Conservation (phyloP, 2,797 vertebrate genomes). For the Hydrocynus forskahlii region DNA sequence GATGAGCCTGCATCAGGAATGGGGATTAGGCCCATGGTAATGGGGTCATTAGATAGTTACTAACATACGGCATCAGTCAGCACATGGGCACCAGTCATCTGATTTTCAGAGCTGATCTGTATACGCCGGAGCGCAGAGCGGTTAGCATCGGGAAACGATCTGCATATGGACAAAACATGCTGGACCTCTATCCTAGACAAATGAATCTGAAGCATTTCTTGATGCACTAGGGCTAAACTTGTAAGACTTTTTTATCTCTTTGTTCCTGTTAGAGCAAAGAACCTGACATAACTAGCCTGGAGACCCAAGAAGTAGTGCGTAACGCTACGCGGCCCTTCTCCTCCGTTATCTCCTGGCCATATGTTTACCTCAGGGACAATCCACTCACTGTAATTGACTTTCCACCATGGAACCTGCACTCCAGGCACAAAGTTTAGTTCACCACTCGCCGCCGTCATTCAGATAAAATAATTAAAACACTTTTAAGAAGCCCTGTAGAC, state of each 20-base stretch:
- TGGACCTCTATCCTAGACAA: background rate
- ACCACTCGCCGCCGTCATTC: constrained; percentile 70
- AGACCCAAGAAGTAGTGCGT: constrained; percentile 49
- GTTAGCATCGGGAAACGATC: background rate
- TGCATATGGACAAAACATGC: background rate
- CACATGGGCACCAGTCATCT: constrained; percentile 13
- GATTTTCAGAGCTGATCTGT: constrained; percentile 27
- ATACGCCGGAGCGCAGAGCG: background rate
- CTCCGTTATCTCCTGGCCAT: constrained; percentile 75
- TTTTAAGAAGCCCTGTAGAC: constrained; percentile 38
- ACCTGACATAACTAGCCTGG: constrained; percentile 51
- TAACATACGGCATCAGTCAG: constrained; percentile 31
- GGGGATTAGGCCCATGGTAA: constrained; percentile 65
- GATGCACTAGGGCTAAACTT: background rate
- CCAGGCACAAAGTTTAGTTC: constrained; percentile 75
- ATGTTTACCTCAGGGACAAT: constrained; percentile 79
- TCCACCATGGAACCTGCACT: constrained; percentile 74
- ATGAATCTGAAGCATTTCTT: constrained; percentile 3
- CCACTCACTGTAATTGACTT: constrained; percentile 83
- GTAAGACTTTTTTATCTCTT: constrained; percentile 22
- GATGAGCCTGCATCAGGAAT: constrained; percentile 46
- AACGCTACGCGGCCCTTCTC: constrained; percentile 66
- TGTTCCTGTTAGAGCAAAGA: constrained; percentile 30
- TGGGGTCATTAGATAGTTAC: constrained; percentile 44
- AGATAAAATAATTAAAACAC: constrained; percentile 78